These are phyloP conservation scores for Gasteruption jaculator DNA, from an alignment of 2,888 invertebrate genomes.

Conservation along the genomic window DNA sequence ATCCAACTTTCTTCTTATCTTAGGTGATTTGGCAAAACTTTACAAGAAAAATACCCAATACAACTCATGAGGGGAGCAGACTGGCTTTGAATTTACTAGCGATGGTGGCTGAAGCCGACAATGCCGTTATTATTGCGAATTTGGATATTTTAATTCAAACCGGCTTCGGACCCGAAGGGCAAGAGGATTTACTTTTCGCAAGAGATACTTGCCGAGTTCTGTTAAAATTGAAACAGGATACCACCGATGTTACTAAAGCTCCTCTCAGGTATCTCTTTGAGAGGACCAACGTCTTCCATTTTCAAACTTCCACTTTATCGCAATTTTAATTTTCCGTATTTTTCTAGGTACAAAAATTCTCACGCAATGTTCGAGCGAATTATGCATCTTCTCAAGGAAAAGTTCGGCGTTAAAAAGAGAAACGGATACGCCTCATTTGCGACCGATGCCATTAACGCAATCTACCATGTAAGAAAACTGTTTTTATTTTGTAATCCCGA, in stretches of 20 bases:
- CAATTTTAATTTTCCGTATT: constrained; percentile 12
- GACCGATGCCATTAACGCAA: constrained; percentile 58
- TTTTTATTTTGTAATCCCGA: background rate
- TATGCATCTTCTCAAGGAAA: constrained; percentile 52
- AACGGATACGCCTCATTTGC: constrained; percentile 58
- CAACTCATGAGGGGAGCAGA: constrained; percentile 67
- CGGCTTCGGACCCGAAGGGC: constrained; percentile 60
- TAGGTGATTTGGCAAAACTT: constrained; percentile 84
- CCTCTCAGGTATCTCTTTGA: constrained; percentile 41
- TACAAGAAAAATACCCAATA: constrained; percentile 66
- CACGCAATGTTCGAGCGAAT: constrained; percentile 58
- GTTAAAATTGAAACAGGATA: constrained; percentile 50
- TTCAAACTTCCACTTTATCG: constrained; percentile 8
- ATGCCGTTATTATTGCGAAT: constrained; percentile 64
- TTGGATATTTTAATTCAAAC: constrained; percentile 69
- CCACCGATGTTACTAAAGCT: constrained; percentile 41
- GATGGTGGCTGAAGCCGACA: constrained; percentile 67
- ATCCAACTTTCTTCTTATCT: constrained; percentile 38
- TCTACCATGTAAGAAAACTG: constrained; percentile 54
- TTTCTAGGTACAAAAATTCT: constrained; percentile 52
- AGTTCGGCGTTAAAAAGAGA: constrained; percentile 49
- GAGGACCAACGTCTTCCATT: background rate
- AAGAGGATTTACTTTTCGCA: constrained; percentile 56
- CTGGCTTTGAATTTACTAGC: constrained; percentile 72
- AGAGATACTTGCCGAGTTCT: constrained; percentile 60